A percentile compares a stretch with the other conserved stretches of the same genome.
These are phyloP conservation scores for Furnarius figulus DNA, from an alignment of 2,113 vertebrate genomes.

Conservation along the genomic window DNA sequence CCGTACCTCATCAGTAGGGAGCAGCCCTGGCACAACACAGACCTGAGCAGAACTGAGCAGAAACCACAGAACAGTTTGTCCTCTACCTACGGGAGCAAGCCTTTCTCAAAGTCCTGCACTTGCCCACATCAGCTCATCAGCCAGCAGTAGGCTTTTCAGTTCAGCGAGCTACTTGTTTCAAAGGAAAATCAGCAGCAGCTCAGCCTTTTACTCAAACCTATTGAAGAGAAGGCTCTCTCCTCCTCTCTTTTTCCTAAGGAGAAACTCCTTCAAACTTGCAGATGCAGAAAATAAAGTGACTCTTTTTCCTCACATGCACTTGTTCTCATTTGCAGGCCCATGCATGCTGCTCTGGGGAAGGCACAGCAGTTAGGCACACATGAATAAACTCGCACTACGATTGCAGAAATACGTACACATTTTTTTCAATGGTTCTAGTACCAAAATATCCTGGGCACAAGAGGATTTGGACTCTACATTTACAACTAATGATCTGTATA, in stretches of 20 bases:
- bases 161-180: not conserved
- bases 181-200: not conserved
- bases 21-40: not conserved
- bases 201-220: not conserved
- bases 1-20: not conserved
- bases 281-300: not conserved
- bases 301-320: not conserved
- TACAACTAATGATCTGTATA: not conserved
- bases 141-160: not conserved
- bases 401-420: not conserved
- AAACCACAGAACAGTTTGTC: not conserved
- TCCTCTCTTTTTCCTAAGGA: not conserved
- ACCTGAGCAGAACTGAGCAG: not conserved
- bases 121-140: not conserved
- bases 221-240: not conserved
- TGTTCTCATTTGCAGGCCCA: not conserved
- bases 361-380: not conserved
- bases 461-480: not conserved
- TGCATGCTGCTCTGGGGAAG: not conserved
- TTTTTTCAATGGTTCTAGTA: not conserved
- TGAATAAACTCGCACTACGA: not conserved
- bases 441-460: constrained; percentile 6
- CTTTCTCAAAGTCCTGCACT: not conserved
- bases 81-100: not conserved
- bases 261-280: not conserved